Evolutionary conservation across 2,888 invertebrate genomes (phyloP).

Genomic region (Galerucella nymphaeae): DNA sequence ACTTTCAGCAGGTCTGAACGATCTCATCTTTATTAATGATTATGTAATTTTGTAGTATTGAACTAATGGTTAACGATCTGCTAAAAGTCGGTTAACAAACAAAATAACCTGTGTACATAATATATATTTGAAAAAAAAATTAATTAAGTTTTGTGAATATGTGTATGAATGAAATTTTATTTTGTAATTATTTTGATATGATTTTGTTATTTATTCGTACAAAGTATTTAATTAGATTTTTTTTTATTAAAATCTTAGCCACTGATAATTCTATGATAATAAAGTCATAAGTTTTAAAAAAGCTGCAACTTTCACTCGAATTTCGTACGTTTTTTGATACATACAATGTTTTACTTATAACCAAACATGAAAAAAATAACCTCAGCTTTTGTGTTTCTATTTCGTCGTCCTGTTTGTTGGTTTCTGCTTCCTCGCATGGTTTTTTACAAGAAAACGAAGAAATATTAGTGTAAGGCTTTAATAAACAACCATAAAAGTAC

Average conservation of each 20-base stretch:
- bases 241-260: conserved; percentile 33
- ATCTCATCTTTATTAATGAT: conserved; percentile 52
- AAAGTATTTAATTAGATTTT: conserved; percentile 41
- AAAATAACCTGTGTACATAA: conserved; percentile 32
- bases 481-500: too few species aligned
- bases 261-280: conserved; percentile 40
- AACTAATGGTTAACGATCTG: conserved; percentile 44
- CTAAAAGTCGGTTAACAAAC: conserved; percentile 44
- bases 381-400: too few species aligned
- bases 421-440: too few species aligned
- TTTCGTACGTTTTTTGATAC: conserved; percentile 28
- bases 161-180: conserved; percentile 48
- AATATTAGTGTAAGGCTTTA: too few species aligned
- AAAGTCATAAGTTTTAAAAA: conserved; percentile 44
- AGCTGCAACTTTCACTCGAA: conserved; percentile 20
- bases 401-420: too few species aligned
- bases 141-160: conserved; percentile 46
- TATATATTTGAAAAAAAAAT: conserved; percentile 27
- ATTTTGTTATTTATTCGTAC: conserved; percentile 47
- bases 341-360: conserved; percentile 40
- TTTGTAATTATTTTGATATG: conserved; percentile 48
- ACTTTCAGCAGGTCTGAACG: conserved; percentile 53
- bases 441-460: too few species aligned
- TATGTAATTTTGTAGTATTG: conserved; percentile 30
- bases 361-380: not conserved